Base-by-base conservation (phyloP, 2,113 vertebrate species). In the Menidia beryllina region DNA sequence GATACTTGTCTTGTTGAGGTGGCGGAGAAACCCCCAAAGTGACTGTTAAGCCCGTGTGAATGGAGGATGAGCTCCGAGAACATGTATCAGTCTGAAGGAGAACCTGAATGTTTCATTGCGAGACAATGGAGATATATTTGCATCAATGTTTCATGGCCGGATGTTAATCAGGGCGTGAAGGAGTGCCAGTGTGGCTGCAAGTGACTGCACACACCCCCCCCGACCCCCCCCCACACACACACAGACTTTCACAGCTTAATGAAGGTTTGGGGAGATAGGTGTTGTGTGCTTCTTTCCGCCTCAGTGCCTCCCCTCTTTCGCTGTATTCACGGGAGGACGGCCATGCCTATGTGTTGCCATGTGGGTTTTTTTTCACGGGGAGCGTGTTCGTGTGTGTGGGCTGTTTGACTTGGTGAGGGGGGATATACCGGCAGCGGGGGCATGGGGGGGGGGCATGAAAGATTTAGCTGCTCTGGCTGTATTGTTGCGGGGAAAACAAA, bases 401-500 rank as follows among this genome's bases (percentile, higher is more conserved):
- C n/a, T n/a, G n/a, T 72, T 45, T 7, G 52, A 58, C 41, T 52
- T 14, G 59, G 62, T 54, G 52, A 38, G 47, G 30, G 23, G 24
- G n/a, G n/a, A n/a, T n/a, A 62, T 34, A 25, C 50, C 47, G 27
- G 55, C 5, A 7, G 27, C 20, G 14, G 72, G 70, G 13, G 4
- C 38, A n/a, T n/a, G n/a, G n/a, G n/a, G 49, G 72, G 77, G 75
- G 75, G 60, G 66, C 57, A 92, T 93, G 77, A 92, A 92, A 91
- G 68, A 90, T 92, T 88, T 56, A 93, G 48, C 65, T 84, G 65
- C 75, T 82, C 78, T 70, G 83, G 67, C 81, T 77, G 76, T 83
- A 85, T 85, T 91, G 87, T 88, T 87, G 80, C 65, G 70, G 63
- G 77, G 83, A 86, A 88, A 86, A 90, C 83, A 88, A 91, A 92